A percentile compares a stretch with the other conserved stretches of the same genome.
Evolutionary conservation across 2,113 vertebrate genomes (phyloP).

Genomic region (Cyanistes caeruleus): DNA sequence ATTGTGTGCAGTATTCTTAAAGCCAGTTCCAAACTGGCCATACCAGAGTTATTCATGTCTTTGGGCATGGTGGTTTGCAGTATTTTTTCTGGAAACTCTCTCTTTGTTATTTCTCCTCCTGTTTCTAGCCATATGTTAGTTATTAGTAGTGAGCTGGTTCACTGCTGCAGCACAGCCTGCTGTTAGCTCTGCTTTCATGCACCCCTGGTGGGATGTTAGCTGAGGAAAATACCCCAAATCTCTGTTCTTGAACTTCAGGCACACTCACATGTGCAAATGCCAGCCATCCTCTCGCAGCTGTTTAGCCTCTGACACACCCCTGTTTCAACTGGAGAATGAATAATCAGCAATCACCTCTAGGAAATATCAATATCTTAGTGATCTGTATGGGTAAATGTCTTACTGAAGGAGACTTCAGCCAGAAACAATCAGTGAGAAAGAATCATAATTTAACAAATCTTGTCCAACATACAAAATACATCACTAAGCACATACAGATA

Average conservation of each 20-base stretch:
- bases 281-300: background rate
- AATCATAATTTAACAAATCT: background rate
- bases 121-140: background rate
- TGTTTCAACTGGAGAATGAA: background rate
- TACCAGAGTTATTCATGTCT: background rate
- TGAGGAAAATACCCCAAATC: background rate
- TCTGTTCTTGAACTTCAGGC: background rate
- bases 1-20: background rate
- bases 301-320: background rate
- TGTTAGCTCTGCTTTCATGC: background rate
- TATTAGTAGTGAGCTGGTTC: background rate
- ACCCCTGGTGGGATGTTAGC: background rate
- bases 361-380: background rate
- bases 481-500: background rate
- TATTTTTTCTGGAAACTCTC: conserved; percentile 5
- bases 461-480: background rate
- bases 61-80: background rate
- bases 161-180: background rate
- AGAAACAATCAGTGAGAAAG: background rate
- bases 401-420: background rate
- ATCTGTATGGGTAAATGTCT: background rate
- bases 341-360: background rate
- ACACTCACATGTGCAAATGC: rapidly evolving
- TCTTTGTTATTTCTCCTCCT: background rate
- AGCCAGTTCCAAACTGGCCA: background rate